phyloP scores from a whole-genome alignment of 2,113 vertebrate genomes.

The Anseranas semipalmata region DNA sequence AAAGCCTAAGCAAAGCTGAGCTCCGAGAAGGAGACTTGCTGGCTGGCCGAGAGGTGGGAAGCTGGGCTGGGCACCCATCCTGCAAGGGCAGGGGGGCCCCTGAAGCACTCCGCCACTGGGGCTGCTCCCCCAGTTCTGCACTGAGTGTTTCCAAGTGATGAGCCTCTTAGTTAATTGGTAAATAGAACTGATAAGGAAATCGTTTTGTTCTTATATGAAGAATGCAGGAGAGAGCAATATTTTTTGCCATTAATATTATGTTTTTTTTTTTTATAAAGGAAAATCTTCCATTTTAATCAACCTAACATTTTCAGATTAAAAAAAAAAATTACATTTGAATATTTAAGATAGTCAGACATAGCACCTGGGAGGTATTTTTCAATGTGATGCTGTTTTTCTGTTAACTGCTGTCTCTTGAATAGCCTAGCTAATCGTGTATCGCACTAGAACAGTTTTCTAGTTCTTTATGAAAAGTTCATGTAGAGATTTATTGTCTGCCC shows the following conservation, averaged over 20 bases:
- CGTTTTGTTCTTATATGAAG: background rate
- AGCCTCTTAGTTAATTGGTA: background rate
- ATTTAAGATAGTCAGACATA: background rate
- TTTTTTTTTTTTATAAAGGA: background rate
- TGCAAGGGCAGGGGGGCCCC: background rate
- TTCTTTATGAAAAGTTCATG: background rate
- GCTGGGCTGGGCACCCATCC: background rate
- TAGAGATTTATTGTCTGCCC: background rate
- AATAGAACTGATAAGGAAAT: background rate
- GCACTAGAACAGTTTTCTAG: background rate
- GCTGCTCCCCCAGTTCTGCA: background rate
- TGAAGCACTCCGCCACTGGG: background rate
- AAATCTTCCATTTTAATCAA: background rate
- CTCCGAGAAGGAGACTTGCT: background rate
- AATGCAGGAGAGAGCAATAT: background rate
- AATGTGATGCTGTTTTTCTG: background rate
- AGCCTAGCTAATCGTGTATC: accelerated
- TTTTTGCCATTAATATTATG: background rate
- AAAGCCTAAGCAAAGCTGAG: background rate
- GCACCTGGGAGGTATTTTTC: background rate
- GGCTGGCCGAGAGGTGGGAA: background rate
- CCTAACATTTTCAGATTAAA: background rate
- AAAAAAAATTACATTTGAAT: background rate
- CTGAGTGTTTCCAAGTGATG: background rate
- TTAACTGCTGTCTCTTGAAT: background rate